Evolutionary conservation across 2,113 vertebrate genomes (phyloP), one percentile per base, ranked within the genome.

Genomic region (Malurus melanocephalus): DNA sequence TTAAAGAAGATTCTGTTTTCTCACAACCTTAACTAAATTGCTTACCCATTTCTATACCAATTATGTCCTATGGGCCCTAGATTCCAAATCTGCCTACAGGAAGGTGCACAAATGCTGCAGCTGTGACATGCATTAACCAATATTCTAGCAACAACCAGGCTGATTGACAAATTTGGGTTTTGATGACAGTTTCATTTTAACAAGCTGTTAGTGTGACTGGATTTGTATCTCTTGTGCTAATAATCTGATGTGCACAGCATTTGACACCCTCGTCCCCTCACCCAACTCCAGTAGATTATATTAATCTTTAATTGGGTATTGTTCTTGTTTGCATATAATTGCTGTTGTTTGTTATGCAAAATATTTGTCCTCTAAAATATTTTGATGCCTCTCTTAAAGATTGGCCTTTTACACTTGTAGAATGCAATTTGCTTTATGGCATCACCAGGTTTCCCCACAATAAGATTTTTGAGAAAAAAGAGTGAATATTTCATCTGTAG

Each of bases 271-370:
- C 33, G 67, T 32, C 7, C 17, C 33, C 20, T 0, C 23, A 11
- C 6, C 16, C 24, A 46, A 84, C 15, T 49, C 42, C 32, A 87
- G 30, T 8, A 84, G 49, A 49, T 72, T 12, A 75, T 61, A 56
- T 49, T 75, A 90, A 80, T 80, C 22, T 80, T 65, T 75, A 94
- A 85, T 38, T 89, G 68, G 74, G 77, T 45, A 71, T 48, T 20
- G n/a, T 45, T 33, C 61, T 80, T 1, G 0, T 94, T 89, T 88
- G 49, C 72, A 69, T 69, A 40, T 52, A 90, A 76, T 75, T 85
- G 45, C 60, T 87, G 51, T 66, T 89, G 48, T 40, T 92, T 66
- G 16, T 85, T 55, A 85, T 71, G 77, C 42, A 95, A 82, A 92
- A 53, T 48, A 53, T 74, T 83, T 76, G 45, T 87, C 24, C 60